These are phyloP conservation scores for Drosophila nr. fundita DNA, from an alignment of 2,888 invertebrate genomes.

Conservation along the genomic window DNA sequence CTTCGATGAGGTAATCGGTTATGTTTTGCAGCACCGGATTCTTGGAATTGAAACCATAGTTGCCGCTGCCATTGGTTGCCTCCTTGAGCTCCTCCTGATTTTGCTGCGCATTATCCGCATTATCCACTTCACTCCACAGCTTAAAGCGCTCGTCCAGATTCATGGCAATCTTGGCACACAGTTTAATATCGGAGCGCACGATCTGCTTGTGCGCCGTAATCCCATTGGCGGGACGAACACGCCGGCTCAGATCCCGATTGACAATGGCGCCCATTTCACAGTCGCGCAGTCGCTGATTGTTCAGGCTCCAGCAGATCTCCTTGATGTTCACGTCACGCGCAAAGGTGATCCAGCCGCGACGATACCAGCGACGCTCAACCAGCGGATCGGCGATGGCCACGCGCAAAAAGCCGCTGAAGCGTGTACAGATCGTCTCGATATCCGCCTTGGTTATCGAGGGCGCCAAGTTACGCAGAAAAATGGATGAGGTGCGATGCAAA, in stretches of 20 bases:
- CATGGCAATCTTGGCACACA: slow-evolving; percentile 96
- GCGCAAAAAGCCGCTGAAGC: slow-evolving; percentile 96
- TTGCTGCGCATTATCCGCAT: neutral
- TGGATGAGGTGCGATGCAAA: slow-evolving; percentile 97
- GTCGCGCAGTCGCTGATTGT: slow-evolving; percentile 91
- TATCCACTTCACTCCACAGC: slow-evolving; percentile 88
- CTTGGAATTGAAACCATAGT: slow-evolving; percentile 90
- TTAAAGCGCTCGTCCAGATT: slow-evolving; percentile 94
- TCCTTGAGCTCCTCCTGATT: slow-evolving; percentile 15
- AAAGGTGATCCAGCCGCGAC: slow-evolving; percentile 99
- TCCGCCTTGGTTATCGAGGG: slow-evolving; percentile 98
- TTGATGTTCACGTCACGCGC: slow-evolving; percentile 98
- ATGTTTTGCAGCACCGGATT: slow-evolving; percentile 98
- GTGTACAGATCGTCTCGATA: slow-evolving; percentile 97
- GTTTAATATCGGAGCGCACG: slow-evolving; percentile 95
- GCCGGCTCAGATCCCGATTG: slow-evolving; percentile 97
- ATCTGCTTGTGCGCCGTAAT: slow-evolving; percentile 95
- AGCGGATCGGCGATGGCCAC: slow-evolving; percentile 99
- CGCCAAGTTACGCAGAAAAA: slow-evolving; percentile 97
- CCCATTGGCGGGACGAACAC: slow-evolving; percentile 96
- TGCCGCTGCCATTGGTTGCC: slow-evolving; percentile 45
- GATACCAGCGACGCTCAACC: slow-evolving; percentile 97
- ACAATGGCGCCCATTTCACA: slow-evolving; percentile 91
- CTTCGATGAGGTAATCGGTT: slow-evolving; percentile 98
- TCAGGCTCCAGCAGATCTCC: slow-evolving; percentile 99